These are phyloP conservation scores for Hetaerina titia DNA, from an alignment of 2,888 invertebrate species.

Conservation along the genomic window DNA sequence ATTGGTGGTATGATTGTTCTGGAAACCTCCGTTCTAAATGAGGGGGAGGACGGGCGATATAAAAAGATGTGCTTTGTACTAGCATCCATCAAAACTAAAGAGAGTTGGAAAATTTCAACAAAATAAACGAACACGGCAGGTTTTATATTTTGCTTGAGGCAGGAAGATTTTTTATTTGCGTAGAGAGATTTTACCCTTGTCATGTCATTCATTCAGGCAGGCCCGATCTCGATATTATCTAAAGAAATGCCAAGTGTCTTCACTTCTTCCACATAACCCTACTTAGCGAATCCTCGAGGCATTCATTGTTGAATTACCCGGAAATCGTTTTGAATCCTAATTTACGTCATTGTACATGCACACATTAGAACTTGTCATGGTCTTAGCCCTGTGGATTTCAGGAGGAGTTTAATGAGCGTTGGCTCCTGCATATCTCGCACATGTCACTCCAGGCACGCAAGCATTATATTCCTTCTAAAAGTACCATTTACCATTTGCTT, in stretches of 20 bases:
- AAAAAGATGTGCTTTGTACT: too few species aligned
- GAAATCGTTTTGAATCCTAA: slow-evolving; percentile 1
- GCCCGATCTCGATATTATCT: neutral
- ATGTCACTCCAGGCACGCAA: neutral
- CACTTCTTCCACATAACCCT: neutral
- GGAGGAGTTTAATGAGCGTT: neutral
- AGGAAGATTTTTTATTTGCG: neutral
- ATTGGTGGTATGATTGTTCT: too few species aligned
- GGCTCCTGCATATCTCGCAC: neutral
- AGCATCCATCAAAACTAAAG: neutral
- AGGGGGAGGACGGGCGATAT: too few species aligned
- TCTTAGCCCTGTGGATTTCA: neutral
- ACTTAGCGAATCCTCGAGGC: neutral
- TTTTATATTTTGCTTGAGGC: neutral
- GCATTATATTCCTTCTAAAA: neutral
- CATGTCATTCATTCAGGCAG: neutral
- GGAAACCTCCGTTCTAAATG: too few species aligned
- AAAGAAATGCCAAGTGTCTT: neutral
- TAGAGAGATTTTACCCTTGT: neutral
- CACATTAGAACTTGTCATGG: neutral
- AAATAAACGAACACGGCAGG: neutral
- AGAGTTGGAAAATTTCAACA: neutral
- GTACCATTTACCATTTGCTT: neutral
- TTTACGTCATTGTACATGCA: neutral
- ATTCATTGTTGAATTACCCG: neutral